phyloP scores from a whole-genome alignment of 2,888 invertebrate species.

The Drosophila peninsularis region DNA sequence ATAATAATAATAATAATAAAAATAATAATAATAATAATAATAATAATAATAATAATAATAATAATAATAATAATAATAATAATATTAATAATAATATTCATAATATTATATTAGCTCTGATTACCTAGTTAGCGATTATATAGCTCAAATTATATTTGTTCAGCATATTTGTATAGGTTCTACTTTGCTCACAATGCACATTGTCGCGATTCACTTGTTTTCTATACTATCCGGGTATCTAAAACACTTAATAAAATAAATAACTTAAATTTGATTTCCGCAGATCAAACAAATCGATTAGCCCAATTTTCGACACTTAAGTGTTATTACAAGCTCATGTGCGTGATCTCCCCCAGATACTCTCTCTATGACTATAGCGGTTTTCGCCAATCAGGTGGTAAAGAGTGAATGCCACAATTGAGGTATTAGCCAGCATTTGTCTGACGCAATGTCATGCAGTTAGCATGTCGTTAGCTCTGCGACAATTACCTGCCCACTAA shows the following conservation, averaged over 20 bases:
- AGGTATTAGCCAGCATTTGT: slow-evolving; percentile 12
- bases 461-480: slow-evolving; percentile 34
- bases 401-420: background rate
- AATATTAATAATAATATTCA: no score
- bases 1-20: no score
- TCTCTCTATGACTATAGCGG: background rate
- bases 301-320: background rate
- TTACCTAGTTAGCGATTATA: no score
- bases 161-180: background rate
- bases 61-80: no score
- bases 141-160: background rate
- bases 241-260: background rate
- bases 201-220: background rate
- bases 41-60: no score
- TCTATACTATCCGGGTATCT: background rate
- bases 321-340: background rate
- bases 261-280: background rate
- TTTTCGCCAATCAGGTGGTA: background rate
- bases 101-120: no score
- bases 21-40: no score
- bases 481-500: slow-evolving; percentile 29
- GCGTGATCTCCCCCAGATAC: background rate
- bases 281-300: slow-evolving; percentile 1
- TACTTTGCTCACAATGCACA: background rate
- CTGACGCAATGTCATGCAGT: background rate